These are phyloP conservation scores for Aegithalos caudatus DNA, from an alignment of 2,113 vertebrate genomes.

Conservation along the genomic window DNA sequence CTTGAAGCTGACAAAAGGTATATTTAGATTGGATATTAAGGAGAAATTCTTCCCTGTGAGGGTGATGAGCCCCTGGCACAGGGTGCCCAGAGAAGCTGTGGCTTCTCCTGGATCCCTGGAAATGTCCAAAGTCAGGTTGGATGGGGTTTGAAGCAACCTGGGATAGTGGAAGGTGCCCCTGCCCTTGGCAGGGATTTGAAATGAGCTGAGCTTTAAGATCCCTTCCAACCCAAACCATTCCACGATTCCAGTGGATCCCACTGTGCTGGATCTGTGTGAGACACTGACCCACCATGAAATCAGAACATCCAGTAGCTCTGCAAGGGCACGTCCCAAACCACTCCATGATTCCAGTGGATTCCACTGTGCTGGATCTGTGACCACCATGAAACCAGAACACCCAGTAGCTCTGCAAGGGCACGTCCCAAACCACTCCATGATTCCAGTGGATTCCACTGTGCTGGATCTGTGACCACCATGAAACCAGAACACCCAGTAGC, in stretches of 20 bases:
- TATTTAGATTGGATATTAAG: neutral
- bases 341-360: neutral
- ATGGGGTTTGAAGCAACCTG: rapidly evolving
- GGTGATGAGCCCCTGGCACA: neutral
- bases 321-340: too few relatives aligned
- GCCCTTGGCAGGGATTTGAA: neutral
- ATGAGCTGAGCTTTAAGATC: neutral
- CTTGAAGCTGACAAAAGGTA: neutral
- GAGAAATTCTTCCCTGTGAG: neutral
- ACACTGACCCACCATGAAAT: neutral
- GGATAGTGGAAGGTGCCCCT: rapidly evolving
- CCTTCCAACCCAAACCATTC: neutral
- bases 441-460: neutral
- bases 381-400: neutral
- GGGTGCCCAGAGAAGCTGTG: neutral
- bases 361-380: neutral
- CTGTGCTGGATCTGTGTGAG: neutral
- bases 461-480: neutral
- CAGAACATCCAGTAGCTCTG: too few relatives aligned
- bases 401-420: too few relatives aligned
- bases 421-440: too few relatives aligned
- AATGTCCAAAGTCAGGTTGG: neutral
- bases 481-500: neutral
- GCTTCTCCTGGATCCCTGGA: neutral
- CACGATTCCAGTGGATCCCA: neutral